Evolutionary conservation across 2,888 invertebrate species (phyloP).

Genomic region (Alsophila aescularia): DNA sequence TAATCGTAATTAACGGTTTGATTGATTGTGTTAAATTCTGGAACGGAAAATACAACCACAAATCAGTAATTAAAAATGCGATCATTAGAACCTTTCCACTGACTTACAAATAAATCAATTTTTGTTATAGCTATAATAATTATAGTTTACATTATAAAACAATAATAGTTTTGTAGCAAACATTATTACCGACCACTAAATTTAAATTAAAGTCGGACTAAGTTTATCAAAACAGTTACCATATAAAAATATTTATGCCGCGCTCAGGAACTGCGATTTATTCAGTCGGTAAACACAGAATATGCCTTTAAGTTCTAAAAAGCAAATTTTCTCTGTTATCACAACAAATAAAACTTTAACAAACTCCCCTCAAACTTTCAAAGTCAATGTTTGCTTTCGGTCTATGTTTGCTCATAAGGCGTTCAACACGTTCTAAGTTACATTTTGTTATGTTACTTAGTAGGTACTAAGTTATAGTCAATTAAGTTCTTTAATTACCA

Average conservation of each 20-base stretch:
- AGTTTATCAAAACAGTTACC: too few species aligned
- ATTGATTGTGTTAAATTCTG: too few species aligned
- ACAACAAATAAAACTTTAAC: constrained; percentile 9
- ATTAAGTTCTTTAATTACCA: constrained; percentile 26
- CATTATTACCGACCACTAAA: too few species aligned
- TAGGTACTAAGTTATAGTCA: constrained; percentile 13
- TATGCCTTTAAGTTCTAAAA: constrained; percentile 1
- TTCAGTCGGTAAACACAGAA: background rate
- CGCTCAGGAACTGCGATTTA: background rate
- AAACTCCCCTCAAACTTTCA: constrained; percentile 1
- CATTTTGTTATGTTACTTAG: constrained; percentile 5
- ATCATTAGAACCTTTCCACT: too few species aligned
- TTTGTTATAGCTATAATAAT: too few species aligned
- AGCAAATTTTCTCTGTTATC: constrained; percentile 7
- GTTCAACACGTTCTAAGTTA: constrained; percentile 8
- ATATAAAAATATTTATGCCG: background rate
- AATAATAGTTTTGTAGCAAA: too few species aligned
- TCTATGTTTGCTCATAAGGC: constrained; percentile 4
- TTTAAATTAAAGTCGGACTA: too few species aligned
- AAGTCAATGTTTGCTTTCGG: constrained; percentile 10
- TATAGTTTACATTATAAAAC: too few species aligned
- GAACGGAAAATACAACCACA: too few species aligned
- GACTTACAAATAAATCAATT: too few species aligned
- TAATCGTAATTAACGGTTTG: too few species aligned
- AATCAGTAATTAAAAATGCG: too few species aligned